A percentile compares a stretch with the other conserved stretches of the same genome.
Conservation (phyloP, 2,113 vertebrate species). For the Bettongia penicillata region DNA sequence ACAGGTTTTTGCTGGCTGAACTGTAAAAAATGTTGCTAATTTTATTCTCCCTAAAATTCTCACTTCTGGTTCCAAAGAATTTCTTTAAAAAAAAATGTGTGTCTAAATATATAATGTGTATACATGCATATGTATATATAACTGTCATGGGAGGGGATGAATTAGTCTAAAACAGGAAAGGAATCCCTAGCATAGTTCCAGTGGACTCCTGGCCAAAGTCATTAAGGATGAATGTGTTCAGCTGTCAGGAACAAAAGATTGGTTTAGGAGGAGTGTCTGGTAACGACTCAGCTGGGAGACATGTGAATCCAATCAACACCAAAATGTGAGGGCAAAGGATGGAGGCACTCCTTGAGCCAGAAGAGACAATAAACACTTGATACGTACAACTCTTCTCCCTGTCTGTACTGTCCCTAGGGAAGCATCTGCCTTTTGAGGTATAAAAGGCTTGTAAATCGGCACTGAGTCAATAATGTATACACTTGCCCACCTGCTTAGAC, state of each 20-base stretch:
- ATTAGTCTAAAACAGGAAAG: conserved; percentile 32
- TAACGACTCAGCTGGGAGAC: not conserved
- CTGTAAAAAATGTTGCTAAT: not conserved
- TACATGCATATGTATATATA: conserved; percentile 19
- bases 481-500: not conserved
- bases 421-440: not conserved
- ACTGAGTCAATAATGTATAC: not conserved
- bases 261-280: not conserved
- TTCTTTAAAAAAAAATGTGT: not conserved
- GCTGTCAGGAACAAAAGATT: conserved; percentile 1
- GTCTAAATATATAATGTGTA: not conserved
- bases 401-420: conserved; percentile 40
- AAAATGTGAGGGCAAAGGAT: not conserved
- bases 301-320: not conserved
- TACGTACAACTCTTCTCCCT: conserved; percentile 6
- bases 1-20: not conserved
- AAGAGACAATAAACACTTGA: conserved; percentile 44
- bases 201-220: conserved; percentile 30
- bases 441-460: not conserved
- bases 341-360: conserved; percentile 43
- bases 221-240: not conserved
- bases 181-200: conserved; percentile 27
- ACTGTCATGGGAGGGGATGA: conserved; percentile 10
- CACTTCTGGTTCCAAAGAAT: not conserved
- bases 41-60: not conserved